Conservation (phyloP, 1,140 invertebrate genomes). For the Papilio dardanus region DNA sequence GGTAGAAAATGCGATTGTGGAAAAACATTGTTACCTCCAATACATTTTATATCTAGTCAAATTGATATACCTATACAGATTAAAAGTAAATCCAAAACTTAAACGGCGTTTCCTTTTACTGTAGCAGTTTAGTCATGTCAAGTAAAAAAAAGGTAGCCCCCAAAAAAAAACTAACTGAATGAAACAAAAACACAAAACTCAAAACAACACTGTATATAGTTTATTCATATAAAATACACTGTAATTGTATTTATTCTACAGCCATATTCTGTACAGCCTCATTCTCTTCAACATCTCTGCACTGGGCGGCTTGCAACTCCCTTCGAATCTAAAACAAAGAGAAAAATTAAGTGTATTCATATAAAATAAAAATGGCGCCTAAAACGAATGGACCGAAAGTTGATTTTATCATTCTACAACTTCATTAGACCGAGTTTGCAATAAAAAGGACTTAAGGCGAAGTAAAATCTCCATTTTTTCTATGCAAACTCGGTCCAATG, state of each 20-base stretch:
- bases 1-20: slow-evolving; percentile 84
- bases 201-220: neutral
- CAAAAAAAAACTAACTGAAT: neutral
- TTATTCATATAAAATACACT: slow-evolving; percentile 38
- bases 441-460: too few species aligned
- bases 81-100: slow-evolving; percentile 28
- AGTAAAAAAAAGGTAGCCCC: neutral
- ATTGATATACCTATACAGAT: slow-evolving; percentile 76
- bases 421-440: too few species aligned
- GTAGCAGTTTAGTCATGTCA: neutral
- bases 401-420: neutral
- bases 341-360: neutral
- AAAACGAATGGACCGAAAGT: neutral
- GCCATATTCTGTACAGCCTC: slow-evolving; percentile 56
- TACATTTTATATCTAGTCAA: slow-evolving; percentile 83
- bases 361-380: neutral
- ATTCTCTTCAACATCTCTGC: slow-evolving; percentile 88
- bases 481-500: too few species aligned
- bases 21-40: slow-evolving; percentile 77
- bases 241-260: slow-evolving; percentile 52
- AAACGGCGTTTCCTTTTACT: neutral
- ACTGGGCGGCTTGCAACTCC: slow-evolving; percentile 92
- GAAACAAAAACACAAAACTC: neutral
- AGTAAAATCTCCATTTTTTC: too few species aligned
- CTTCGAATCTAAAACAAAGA: slow-evolving; percentile 82